Base-by-base conservation (phyloP, 2,113 vertebrate genomes). In the Corythornis vintsioides region DNA sequence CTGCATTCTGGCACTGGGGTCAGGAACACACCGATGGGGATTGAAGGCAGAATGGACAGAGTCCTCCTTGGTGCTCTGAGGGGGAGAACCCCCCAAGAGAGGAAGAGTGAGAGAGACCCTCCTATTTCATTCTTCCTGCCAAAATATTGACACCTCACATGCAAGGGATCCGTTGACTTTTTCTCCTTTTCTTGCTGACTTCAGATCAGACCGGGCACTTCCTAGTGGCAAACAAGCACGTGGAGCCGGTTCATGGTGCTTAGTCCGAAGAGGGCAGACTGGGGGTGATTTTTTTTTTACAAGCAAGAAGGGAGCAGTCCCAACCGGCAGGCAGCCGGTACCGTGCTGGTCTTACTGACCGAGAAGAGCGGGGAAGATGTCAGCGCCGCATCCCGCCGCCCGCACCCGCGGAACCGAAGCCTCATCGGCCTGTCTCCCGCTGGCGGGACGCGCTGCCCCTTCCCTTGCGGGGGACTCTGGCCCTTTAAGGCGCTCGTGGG, bases 311-410 rank as follows among this genome's bases (percentile, higher is more conserved):
- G 18, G 26, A 81, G 18, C 20, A 26, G 7, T 38, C 33, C 9
- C 17, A 13, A 10, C 29, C 40, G 13, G 33, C 25, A 35, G 53
- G 28, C 24, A 71, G 19, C 38, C 42, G 24, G 40, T 48, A 24
- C 45, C 26, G 22, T 50, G 53, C 40, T 18, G 13, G 53, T 6
- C 20, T 56, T 29, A 33, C 6, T 9, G 8, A 7, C n/a, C 0
- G 0, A 9, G 9, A 5, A 45, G 22, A 21, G 59, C 3, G 7
- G 26, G 10, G 21, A 8, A 8, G 17, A 24, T 7, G 28, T 29
- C 56, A 42, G 33, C 9, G 3, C 45, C 22, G 8, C 8, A 38
- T 38, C 21, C 33, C 42, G 6, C 26, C 3, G 14, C 31, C 43
- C 21, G 63, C n/a, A n/a, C n/a, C n/a, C n/a, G n/a, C n/a, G n/a